phyloP scores from a whole-genome alignment of 2,888 invertebrate genomes.

The Aphidius colemani region DNA sequence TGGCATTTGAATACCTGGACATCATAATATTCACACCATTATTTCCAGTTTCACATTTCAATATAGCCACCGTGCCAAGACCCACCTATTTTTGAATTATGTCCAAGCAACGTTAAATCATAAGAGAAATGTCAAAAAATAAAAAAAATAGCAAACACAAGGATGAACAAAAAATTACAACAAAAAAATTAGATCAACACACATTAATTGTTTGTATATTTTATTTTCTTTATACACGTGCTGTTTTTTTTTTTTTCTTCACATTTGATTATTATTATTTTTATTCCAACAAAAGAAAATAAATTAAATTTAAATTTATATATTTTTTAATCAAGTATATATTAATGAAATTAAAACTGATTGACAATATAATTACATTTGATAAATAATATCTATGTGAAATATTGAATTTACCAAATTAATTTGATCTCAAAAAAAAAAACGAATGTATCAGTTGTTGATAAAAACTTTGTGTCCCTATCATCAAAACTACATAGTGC shows the following conservation, averaged over 20 bases:
- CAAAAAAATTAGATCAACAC: background rate
- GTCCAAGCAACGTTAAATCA: slow-evolving; percentile 13
- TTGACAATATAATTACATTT: slow-evolving; percentile 31
- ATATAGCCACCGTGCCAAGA: slow-evolving; percentile 43
- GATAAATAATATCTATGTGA: slow-evolving; percentile 31
- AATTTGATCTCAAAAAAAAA: slow-evolving; percentile 45
- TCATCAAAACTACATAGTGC: too few species aligned
- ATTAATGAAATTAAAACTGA: background rate
- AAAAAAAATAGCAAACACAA: background rate
- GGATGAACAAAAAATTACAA: background rate
- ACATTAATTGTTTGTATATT: background rate
- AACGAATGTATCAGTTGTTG: background rate
- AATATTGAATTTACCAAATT: slow-evolving; percentile 55
- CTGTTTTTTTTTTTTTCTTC: background rate
- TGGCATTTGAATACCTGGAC: slow-evolving; percentile 57
- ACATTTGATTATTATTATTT: background rate
- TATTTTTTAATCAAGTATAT: background rate
- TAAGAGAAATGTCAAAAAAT: background rate
- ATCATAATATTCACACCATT: slow-evolving; percentile 60
- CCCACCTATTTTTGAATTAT: background rate
- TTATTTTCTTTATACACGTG: background rate
- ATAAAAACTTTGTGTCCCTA: too few species aligned
- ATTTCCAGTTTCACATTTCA: slow-evolving; percentile 50
- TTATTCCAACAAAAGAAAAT: background rate
- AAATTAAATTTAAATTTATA: background rate